A percentile compares a stretch with the other conserved stretches of the same genome.
phyloP scores from a whole-genome alignment of 2,797 vertebrate genomes.

The Takifugu rubripes region DNA sequence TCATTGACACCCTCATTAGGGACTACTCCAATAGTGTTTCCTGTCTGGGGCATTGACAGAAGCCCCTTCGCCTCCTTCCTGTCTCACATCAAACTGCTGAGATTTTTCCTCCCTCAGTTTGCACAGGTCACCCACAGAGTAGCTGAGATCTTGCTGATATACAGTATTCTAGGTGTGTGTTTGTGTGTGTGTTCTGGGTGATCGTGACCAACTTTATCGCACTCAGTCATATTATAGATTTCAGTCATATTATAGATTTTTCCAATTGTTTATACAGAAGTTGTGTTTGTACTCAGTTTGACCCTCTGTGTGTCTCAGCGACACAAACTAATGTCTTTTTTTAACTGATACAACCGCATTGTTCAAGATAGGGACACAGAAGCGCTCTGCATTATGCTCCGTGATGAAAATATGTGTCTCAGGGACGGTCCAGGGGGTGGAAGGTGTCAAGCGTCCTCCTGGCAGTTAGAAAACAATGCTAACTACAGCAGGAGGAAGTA shows the following conservation, averaged over 20 bases:
- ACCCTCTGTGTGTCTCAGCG: neutral
- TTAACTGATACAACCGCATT: slow-evolving; percentile 24
- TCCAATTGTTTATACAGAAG: slow-evolving; percentile 16
- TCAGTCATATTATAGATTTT: neutral
- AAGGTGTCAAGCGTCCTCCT: slow-evolving; percentile 17
- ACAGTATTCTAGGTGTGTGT: neutral
- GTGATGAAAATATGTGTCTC: neutral
- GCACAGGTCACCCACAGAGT: slow-evolving; percentile 7
- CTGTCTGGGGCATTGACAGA: slow-evolving; percentile 17
- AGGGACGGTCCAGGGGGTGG: slow-evolving; percentile 21
- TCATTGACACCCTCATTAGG: slow-evolving; percentile 34
- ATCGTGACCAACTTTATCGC: slow-evolving; percentile 27
- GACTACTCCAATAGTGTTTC: slow-evolving; percentile 23
- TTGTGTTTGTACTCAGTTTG: neutral
- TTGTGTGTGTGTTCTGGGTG: slow-evolving; percentile 13
- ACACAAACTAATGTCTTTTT: slow-evolving; percentile 13
- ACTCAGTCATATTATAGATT: slow-evolving; percentile 3
- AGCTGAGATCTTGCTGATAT: slow-evolving; percentile 6
- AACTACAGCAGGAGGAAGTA: neutral
- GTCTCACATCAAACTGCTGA: slow-evolving; percentile 7
- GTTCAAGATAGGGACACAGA: slow-evolving; percentile 20
- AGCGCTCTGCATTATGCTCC: slow-evolving; percentile 18
- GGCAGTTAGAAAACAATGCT: slow-evolving; percentile 40
- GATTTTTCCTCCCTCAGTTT: slow-evolving; percentile 1
- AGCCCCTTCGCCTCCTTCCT: neutral